Evolutionary conservation across 2,888 invertebrate species (phyloP).

Genomic region (Lordiphosa fenestrarum): DNA sequence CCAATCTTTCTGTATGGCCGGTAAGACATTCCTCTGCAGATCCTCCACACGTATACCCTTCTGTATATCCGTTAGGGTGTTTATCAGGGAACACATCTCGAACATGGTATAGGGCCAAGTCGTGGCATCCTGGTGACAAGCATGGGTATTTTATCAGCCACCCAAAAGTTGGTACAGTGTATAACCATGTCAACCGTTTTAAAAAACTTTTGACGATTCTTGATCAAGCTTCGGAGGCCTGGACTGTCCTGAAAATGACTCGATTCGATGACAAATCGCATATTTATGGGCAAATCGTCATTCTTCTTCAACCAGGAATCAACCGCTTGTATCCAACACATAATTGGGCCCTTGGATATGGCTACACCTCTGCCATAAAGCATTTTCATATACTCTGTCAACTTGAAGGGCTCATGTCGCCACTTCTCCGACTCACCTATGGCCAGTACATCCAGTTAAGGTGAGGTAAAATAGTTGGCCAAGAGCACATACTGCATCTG

Average conservation of each 20-base stretch:
- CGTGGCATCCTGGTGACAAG: constrained; percentile 14
- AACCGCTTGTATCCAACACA: constrained; percentile 39
- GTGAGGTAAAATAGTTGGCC: constrained; percentile 42
- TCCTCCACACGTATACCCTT: neutral
- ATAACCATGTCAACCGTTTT: constrained; percentile 36
- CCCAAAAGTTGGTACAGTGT: constrained; percentile 37
- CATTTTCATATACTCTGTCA: constrained; percentile 9
- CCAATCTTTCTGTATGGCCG: constrained; percentile 44
- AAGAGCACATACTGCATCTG: constrained; percentile 31
- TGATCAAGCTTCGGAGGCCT: constrained; percentile 15
- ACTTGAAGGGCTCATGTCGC: constrained; percentile 25
- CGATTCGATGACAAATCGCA: constrained; percentile 33
- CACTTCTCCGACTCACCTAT: constrained; percentile 14
- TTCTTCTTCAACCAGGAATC: constrained; percentile 22
- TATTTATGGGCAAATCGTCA: constrained; percentile 38
- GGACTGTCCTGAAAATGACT: neutral
- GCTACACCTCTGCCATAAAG: constrained; percentile 36
- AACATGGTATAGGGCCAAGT: constrained; percentile 19
- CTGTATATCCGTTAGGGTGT: constrained; percentile 15
- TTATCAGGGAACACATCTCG: constrained; percentile 38
- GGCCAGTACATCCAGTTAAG: constrained; percentile 30
- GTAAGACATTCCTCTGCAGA: constrained; percentile 33
- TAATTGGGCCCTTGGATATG: constrained; percentile 34
- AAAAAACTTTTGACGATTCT: constrained; percentile 25
- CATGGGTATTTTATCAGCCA: constrained; percentile 26